Base-by-base conservation (phyloP, 2,797 vertebrate genomes). In the Phataginus tricuspis region DNA sequence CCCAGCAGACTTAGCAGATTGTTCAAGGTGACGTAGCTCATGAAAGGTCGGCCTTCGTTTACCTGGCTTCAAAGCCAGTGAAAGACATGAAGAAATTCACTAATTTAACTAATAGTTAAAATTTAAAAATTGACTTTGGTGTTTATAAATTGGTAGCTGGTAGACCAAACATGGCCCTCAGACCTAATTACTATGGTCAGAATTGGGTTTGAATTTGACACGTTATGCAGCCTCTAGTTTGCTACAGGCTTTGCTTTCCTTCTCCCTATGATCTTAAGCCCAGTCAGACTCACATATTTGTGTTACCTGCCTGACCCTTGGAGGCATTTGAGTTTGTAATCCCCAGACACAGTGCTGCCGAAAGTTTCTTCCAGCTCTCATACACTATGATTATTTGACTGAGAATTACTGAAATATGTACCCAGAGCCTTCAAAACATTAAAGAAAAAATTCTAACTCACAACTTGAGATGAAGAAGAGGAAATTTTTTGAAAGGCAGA, bases 281-380 rank as follows among this genome's bases (percentile, higher is more conserved):
- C 31, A 59, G 64, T 21, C 37, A 69, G 34, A 94, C 71, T 86
- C 88, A 83, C 42, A 45, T 83, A 78, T 74, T 92, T 86, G 61
- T 80, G 82, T 84, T 93, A 95, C 82, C 86, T 88, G 77, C 64
- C 85, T 95, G 72, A 90, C 69, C 91, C 95, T 93, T 18, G 27
- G 77, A 96, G 95, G 85, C 92, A 95, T 86, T 21, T 34, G 90
- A 84, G 91, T 69, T 78, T 96, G 34, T 95, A 96, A 95, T 96
- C 95, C 92, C 85, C 45, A 0, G 53, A 61, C 63, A 78, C 4
- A 6, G 77, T 79, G 13, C 72, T 96, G 21, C 51, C 64, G 55
- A 87, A 95, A 79, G 78, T 86, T 96, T 91, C 72, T 86, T 88
- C 57, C 72, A 92, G 49, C 57, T 89, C 77, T 92, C 63, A 74